A percentile compares a stretch with the other conserved stretches of the same genome.
These are phyloP conservation scores for Labia minor DNA, from an alignment of 2,888 invertebrate species.

Conservation along the genomic window DNA sequence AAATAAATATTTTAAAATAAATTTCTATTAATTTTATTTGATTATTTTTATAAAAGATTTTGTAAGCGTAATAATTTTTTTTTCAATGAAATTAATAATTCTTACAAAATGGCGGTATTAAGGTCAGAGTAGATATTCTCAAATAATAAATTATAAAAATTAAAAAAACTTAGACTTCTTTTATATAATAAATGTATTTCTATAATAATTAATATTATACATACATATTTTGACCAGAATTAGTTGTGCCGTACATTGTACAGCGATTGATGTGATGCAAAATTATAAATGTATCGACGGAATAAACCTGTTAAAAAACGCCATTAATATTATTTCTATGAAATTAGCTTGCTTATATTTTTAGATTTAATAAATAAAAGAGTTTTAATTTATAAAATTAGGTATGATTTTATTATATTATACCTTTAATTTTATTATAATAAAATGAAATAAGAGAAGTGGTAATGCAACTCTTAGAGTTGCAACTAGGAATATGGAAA, in stretches of 20 bases:
- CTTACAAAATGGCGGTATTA: conserved; percentile 23
- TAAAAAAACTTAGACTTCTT: neutral
- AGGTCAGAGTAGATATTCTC: conserved; percentile 19
- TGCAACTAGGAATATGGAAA: neutral
- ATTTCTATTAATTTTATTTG: neutral
- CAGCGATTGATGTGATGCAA: conserved; percentile 28
- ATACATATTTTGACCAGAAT: conserved; percentile 37
- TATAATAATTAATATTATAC: conserved; percentile 28
- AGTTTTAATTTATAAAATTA: too few species aligned
- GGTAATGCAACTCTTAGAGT: too few species aligned
- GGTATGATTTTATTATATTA: too few species aligned
- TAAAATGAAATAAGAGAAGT: too few species aligned
- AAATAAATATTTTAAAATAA: too few species aligned
- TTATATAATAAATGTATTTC: neutral
- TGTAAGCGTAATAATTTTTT: neutral
- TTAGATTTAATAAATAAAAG: too few species aligned
- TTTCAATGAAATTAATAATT: neutral
- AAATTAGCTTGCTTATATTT: neutral
- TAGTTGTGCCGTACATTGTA: conserved; percentile 41
- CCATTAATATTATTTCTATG: conserved; percentile 14
- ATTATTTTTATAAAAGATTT: neutral
- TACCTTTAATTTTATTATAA: too few species aligned
- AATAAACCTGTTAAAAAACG: conserved; percentile 29
- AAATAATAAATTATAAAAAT: neutral
- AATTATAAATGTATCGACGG: conserved; percentile 23